Base-by-base conservation (phyloP, 35 echinoderm and acorn worm species). In the Eucidaris tribuloides region DNA sequence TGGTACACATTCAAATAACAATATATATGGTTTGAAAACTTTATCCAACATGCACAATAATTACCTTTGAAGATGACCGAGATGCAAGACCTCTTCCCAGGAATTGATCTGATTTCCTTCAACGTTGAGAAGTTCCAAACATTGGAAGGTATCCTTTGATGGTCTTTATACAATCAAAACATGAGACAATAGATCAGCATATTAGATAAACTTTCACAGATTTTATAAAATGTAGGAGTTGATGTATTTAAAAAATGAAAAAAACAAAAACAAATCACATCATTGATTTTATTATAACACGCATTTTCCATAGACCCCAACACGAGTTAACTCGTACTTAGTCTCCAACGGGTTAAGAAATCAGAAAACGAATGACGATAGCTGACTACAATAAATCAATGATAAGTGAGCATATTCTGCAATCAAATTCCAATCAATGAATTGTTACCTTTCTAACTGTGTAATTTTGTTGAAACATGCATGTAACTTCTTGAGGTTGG, bases 31-130 rank as follows among this genome's bases (percentile, higher is more conserved):
- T n/a, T 6, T 32, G 33, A 32, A n/a, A 1, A 34, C 17, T 70
- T 25, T 17, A 18, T 19, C 20, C 33, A 23, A 70, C 5, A 45
- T 46, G 23, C 20, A 58, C 27, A n/a, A 14, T 1, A 66, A 77
- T 90, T 92, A 97, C 94, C 79, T 92, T 64, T 85, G 94, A 85
- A 97, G 58, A 71, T 82, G 68, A 20, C 62, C 89, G 22, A 97
- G 65, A 56, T 76, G 49, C n/a, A 88, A 46, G 25, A 97, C 77
- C 22, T 76, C 71, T 25, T 97, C 56, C 94, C 94, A 97, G 32
- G 86, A 61, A 14, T 60, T 52, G 25, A 97, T 85, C 27, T 85
- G 56, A 78, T 97, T 97, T 17, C 85, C 85, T 79, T 97, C 94
- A 35, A 97, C 6, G 59, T 97, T 92, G 9, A 97, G 28, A 1